Evolutionary conservation across 2,113 vertebrate species (phyloP).

Genomic region (Nicator chloris): DNA sequence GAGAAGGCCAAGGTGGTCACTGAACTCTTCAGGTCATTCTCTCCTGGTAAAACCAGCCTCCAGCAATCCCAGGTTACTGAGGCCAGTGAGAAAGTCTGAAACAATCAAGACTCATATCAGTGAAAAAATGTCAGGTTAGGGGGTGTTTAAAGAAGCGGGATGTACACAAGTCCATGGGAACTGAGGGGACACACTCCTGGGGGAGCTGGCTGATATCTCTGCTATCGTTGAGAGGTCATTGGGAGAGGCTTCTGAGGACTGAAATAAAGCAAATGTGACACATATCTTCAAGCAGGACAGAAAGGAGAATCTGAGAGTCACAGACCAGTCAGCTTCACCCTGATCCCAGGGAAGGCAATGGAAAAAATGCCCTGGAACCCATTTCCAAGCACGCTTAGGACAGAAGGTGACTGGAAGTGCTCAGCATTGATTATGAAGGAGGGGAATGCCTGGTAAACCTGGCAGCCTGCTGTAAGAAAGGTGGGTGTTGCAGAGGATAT

Average conservation of each 20-base stretch:
- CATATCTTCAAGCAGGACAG: neutral
- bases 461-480: neutral
- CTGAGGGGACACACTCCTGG: neutral
- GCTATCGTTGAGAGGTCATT: neutral
- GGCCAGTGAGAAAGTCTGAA: neutral
- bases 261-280: neutral
- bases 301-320: neutral
- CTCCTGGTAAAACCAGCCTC: neutral
- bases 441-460: neutral
- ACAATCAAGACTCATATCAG: neutral
- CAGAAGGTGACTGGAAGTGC: neutral
- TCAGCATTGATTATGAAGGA: neutral
- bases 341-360: neutral
- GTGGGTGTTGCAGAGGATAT: neutral
- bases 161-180: neutral
- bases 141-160: neutral
- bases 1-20: neutral
- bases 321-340: neutral
- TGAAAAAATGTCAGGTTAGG: too few species aligned
- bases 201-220: neutral
- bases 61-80: neutral
- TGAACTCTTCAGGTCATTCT: fast-evolving
- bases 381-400: neutral
- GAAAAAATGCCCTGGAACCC: neutral
- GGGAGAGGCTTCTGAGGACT: neutral